phyloP scores from a whole-genome alignment of 2,888 invertebrate species.

The Mimachlamys varia region DNA sequence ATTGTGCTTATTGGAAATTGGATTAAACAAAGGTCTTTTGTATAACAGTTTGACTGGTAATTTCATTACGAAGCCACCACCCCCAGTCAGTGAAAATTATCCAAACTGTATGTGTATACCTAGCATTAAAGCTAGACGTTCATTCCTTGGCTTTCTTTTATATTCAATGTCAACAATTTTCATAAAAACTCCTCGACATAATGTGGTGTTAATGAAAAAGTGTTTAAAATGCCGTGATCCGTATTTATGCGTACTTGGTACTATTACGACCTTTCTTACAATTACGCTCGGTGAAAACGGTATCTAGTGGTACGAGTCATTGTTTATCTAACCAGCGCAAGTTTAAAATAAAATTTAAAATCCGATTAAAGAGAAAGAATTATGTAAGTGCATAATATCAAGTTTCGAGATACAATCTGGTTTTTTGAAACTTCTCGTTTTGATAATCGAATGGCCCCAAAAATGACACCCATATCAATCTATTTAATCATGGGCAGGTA shows the following conservation, averaged over 20 bases:
- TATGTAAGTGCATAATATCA: slow-evolving; percentile 45
- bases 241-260: slow-evolving; percentile 14
- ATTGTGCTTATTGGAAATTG: not conserved
- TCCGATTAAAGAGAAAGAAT: slow-evolving; percentile 49
- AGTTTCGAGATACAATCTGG: slow-evolving; percentile 54
- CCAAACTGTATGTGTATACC: not conserved
- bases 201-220: slow-evolving; percentile 31
- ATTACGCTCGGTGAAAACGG: slow-evolving; percentile 20
- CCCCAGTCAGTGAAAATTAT: slow-evolving; percentile 17
- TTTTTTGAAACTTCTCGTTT: slow-evolving; percentile 50
- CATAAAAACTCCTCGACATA: slow-evolving; percentile 17
- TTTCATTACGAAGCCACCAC: not conserved
- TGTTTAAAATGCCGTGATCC: slow-evolving; percentile 32
- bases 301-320: slow-evolving; percentile 50
- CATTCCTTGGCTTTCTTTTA: not conserved
- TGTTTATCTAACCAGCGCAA: slow-evolving; percentile 40
- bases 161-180: slow-evolving; percentile 24
- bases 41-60: not conserved
- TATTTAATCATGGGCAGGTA: slow-evolving; percentile 48
- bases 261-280: not conserved
- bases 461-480: slow-evolving; percentile 52
- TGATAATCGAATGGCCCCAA: slow-evolving; percentile 51
- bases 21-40: not conserved
- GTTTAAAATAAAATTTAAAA: slow-evolving; percentile 42
- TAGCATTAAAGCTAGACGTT: not conserved